Evolutionary conservation across 2,797 vertebrate genomes (phyloP).

Genomic region (Hydrolagus colliei): DNA sequence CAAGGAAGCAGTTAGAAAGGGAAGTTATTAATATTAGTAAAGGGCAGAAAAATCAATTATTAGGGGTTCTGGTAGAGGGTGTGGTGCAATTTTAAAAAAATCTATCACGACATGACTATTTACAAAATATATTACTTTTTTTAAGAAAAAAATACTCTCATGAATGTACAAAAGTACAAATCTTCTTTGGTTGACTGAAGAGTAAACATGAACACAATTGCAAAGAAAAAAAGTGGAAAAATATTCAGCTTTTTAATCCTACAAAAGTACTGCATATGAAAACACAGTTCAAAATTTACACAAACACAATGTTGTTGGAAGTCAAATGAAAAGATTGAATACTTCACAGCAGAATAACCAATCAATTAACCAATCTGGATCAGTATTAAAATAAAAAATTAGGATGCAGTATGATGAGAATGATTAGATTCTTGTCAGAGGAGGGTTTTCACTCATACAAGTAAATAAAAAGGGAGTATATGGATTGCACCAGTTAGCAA

Average conservation of each 20-base stretch:
- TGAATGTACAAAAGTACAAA: neutral
- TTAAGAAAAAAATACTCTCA: too few species aligned
- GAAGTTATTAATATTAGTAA: neutral
- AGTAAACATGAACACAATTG: neutral
- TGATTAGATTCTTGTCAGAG: constrained; percentile 9
- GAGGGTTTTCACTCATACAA: constrained; percentile 21
- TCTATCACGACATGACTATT: neutral
- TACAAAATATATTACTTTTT: neutral
- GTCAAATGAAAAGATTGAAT: neutral
- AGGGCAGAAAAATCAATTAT: neutral
- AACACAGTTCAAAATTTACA: neutral
- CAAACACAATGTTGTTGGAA: neutral
- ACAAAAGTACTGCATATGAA: neutral
- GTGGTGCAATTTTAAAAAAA: neutral
- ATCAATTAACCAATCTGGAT: neutral
- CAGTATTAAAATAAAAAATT: neutral
- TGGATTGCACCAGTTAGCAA: constrained; percentile 28
- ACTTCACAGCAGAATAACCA: neutral
- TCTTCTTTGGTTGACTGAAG: neutral
- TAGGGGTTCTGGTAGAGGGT: neutral
- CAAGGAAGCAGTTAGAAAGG: constrained; percentile 15
- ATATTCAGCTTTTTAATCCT: neutral
- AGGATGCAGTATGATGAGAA: constrained; percentile 12
- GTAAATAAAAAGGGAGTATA: neutral
- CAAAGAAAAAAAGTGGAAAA: neutral